Evolutionary conservation across 1,140 invertebrate species (phyloP), one percentile per base, ranked within the genome.

Genomic region (Bombus pascuorum): DNA sequence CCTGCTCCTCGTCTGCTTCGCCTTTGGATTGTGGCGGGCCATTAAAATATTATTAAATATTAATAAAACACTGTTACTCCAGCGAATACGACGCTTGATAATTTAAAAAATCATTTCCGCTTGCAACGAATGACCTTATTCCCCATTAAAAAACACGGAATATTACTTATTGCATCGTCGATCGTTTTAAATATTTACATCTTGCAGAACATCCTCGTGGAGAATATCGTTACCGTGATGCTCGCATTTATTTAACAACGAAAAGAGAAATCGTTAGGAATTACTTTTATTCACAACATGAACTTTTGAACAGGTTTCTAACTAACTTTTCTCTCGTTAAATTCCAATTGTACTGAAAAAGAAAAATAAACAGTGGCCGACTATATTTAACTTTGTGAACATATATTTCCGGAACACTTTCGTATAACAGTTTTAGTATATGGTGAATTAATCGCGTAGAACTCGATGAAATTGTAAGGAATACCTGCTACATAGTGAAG

Each of bases 21-120:
- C 72, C 86, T 89, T 86, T 85, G 66, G 28, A 68, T 79, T 72
- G 65, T 15, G 76, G 79, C 71, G 44, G 57, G 62, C 84, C 86
- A 90, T 91, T 90, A 90, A 90, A 89, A 89, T 89, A 86, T 88
- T 88, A 86, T 91, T 89, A 89, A 90, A 89, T 87, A 90, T 91
- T 91, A 90, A 87, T 68, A 44, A 86, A 74, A 57, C 57, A 42
- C 34, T 18, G 57, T 75, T n/a, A 32, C 70, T n/a, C 47, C n/a
- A 53, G 22, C 15, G 34, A 37, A 28, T 32, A 34, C 12, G 10
- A 15, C 10, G 10, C 22, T 13, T 0, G 28, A 18, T 10, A 37
- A 13, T 15, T 72, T 44, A 8, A 12, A 28, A 71, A 28, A 9
- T 8, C 3, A 22, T 53, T 53, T 22, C 1, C 18, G 5, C 0